Evolutionary conservation across 2,113 vertebrate genomes (phyloP).

Genomic region (Tiliqua scincoides): DNA sequence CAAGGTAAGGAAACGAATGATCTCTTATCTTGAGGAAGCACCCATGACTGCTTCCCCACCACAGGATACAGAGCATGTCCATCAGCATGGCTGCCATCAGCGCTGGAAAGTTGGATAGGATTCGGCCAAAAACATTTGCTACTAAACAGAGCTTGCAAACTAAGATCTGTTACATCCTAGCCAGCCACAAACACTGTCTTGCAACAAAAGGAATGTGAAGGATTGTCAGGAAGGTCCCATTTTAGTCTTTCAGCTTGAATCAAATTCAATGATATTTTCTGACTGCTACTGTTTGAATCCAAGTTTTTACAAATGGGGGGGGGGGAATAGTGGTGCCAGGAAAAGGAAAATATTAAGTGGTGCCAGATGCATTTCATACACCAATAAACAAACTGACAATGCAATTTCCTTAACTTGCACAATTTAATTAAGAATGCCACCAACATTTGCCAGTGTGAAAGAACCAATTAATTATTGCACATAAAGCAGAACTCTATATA

Average conservation of each 20-base stretch:
- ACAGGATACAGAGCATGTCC: too few relatives aligned
- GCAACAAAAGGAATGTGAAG: neutral
- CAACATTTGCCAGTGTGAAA: conserved; percentile 3
- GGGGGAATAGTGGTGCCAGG: neutral
- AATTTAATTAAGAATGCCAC: conserved; percentile 34
- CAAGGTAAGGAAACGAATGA: too few relatives aligned
- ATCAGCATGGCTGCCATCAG: too few relatives aligned
- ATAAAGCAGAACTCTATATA: conserved; percentile 28
- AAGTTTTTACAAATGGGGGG: neutral
- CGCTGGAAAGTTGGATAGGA: too few relatives aligned
- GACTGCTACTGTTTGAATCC: neutral
- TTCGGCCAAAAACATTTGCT: neutral
- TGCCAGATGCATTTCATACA: conserved; percentile 11
- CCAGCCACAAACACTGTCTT: neutral
- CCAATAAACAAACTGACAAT: conserved; percentile 31
- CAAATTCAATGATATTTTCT: conserved; percentile 7
- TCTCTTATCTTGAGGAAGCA: too few relatives aligned
- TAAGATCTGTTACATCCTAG: neutral
- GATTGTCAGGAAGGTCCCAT: neutral
- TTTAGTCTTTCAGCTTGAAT: conserved; percentile 10
- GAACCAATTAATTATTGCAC: conserved; percentile 22
- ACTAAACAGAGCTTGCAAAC: neutral
- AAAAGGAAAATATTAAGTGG: neutral
- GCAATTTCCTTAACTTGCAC: conserved; percentile 29
- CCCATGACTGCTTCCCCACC: too few relatives aligned